Conservation (phyloP, 2,888 invertebrate species). For the Hoplodrina ambigua region DNA sequence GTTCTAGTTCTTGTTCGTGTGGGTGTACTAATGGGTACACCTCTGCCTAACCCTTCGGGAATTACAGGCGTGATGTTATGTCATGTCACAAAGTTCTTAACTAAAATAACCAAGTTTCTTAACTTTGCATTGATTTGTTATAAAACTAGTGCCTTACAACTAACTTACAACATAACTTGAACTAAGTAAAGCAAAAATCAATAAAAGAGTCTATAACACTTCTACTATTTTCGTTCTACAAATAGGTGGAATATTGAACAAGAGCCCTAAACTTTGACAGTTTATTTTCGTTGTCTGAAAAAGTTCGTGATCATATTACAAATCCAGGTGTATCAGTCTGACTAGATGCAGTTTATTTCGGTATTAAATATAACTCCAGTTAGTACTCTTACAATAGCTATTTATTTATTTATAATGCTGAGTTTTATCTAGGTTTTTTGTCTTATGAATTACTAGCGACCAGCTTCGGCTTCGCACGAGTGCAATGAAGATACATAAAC, state of each 20-base stretch:
- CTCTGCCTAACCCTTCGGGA: too few species aligned
- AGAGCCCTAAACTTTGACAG: not conserved
- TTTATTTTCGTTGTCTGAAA: conserved; percentile 10
- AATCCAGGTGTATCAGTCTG: not conserved
- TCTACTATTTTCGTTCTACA: conserved; percentile 36
- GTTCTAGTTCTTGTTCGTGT: too few species aligned
- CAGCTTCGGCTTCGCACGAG: too few species aligned
- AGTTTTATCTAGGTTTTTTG: too few species aligned
- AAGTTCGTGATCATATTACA: conserved; percentile 1
- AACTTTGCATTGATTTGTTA: conserved; percentile 31
- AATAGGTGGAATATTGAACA: conserved; percentile 24
- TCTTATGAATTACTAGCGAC: too few species aligned
- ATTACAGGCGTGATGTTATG: too few species aligned
- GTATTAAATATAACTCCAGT: not conserved
- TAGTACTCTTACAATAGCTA: not conserved
- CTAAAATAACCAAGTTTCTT: conserved; percentile 25
- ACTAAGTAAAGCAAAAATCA: conserved; percentile 38
- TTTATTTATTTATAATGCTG: too few species aligned
- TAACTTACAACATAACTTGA: conserved; percentile 30
- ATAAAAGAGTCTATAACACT: conserved; percentile 37
- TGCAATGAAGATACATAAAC: too few species aligned
- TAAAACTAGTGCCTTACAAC: conserved; percentile 19
- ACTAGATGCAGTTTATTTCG: not conserved
- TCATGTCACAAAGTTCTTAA: not conserved
- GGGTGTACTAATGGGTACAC: too few species aligned